Evolutionary conservation across 64 coral and sea anemone species (phyloP).

Genomic region (Orbicella faveolata): DNA sequence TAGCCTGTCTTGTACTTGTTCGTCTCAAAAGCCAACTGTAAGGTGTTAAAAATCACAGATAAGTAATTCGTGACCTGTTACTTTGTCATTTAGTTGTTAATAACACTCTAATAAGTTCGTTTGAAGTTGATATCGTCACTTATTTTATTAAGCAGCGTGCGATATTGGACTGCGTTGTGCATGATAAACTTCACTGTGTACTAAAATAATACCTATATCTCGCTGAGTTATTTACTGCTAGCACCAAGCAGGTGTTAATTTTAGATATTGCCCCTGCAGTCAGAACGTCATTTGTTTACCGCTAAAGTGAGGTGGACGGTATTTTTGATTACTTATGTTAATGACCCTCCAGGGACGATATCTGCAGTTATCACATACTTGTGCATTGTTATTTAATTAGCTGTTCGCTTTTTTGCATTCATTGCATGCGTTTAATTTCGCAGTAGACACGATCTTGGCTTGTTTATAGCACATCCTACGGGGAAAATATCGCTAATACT

Average conservation of each 20-base stretch:
- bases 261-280: not conserved
- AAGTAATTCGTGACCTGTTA: slow-evolving; percentile 4
- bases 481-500: slow-evolving; percentile 33
- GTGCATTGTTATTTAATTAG: slow-evolving; percentile 48
- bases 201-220: slow-evolving; percentile 1
- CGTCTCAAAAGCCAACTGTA: not conserved
- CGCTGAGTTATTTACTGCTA: slow-evolving; percentile 24
- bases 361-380: slow-evolving; percentile 38
- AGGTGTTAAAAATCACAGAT: not conserved
- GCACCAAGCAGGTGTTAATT: slow-evolving; percentile 27
- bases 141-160: not conserved
- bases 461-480: slow-evolving; percentile 11
- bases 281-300: slow-evolving; percentile 1
- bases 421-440: not conserved
- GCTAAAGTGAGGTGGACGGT: not conserved
- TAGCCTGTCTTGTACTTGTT: not conserved
- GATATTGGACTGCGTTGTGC: not conserved
- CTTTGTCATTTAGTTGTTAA: not conserved
- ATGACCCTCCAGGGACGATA: slow-evolving; percentile 31
- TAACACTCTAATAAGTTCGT: not conserved
- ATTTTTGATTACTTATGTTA: slow-evolving; percentile 46
- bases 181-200: not conserved
- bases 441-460: not conserved
- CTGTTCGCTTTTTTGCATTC: not conserved
- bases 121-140: not conserved